Base-by-base conservation (phyloP, 2,797 vertebrate species). In the Poecile montanus region DNA sequence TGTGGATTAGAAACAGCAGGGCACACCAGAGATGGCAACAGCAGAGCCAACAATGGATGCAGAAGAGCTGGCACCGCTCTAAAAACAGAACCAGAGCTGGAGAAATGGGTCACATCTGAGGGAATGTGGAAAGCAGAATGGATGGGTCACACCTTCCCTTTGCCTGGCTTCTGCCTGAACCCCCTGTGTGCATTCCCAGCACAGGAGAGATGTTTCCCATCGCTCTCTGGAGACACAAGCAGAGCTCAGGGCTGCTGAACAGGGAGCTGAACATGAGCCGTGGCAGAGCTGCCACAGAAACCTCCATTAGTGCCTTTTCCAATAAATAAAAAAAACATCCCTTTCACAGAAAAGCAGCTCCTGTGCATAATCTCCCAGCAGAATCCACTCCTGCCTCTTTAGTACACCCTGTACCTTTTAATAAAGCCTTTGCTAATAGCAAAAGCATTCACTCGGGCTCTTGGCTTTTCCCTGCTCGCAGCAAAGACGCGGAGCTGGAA, bases 401-500 rank as follows among this genome's bases (percentile, higher is more conserved):
- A 75, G 50, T 27, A 88, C 4, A 9, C 11, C n/a, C 78, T 91
- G 89, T 88, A 75, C 42, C 91, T 95, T 94, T 94, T 94, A 92
- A 93, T 92, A 88, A 94, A 91, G 47, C 51, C 75, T 89, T 92
- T 90, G 76, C 92, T 95, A 96, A 95, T 95, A 81, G 92, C 94
- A 96, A 96, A 96, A 96, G 93, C 92, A 95, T 94, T 95, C 0
- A 3, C 91, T 82, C 1, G 11, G 57, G 81, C 73, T 84, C 82
- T 82, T 89, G 92, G 85, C 63, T 89, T 85, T 62, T 80, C 54
- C 91, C 76, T 11, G 42, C 67, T 71, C 73, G 13, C 48, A 58
- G 94, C 74, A 88, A 91, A 96, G 95, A 95, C 36, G 3, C 30
- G 15, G 79, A 72, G 76, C 88, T 97, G 97, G 96, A 96, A 97